Conservation (phyloP, 2,888 invertebrate species). For the Isoperla grammatica region DNA sequence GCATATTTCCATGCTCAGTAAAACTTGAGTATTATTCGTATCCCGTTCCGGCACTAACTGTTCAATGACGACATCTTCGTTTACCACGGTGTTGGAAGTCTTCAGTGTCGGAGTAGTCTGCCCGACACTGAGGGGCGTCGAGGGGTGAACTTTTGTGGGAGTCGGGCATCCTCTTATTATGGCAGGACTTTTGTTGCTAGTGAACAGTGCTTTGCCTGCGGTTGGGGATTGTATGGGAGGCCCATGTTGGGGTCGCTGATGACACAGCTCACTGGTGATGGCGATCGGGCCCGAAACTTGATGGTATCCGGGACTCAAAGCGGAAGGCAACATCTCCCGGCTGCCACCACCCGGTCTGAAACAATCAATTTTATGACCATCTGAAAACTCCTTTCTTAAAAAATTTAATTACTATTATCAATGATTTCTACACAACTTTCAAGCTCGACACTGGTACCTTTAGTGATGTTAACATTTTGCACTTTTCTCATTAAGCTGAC, state of each 20-base stretch:
- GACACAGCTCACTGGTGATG: not conserved
- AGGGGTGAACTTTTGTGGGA: constrained; percentile 21
- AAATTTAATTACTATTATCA: too few species aligned
- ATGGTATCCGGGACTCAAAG: constrained; percentile 21
- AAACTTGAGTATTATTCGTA: constrained; percentile 42
- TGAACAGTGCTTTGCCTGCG: constrained; percentile 32
- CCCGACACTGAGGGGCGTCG: constrained; percentile 15
- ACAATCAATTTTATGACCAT: too few species aligned
- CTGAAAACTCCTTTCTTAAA: too few species aligned
- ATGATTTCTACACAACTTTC: too few species aligned
- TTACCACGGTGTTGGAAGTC: constrained; percentile 30
- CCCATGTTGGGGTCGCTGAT: constrained; percentile 12
- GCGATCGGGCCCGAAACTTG: constrained; percentile 8
- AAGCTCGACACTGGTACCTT: too few species aligned
- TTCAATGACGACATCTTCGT: constrained; percentile 33
- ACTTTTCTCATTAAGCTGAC: too few species aligned
- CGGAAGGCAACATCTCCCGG: constrained; percentile 37
- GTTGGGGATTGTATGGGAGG: constrained; percentile 14
- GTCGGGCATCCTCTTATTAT: constrained; percentile 23
- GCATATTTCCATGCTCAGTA: not conserved
- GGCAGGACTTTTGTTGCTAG: constrained; percentile 10
- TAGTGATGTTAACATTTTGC: too few species aligned
- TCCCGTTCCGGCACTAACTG: constrained; percentile 53
- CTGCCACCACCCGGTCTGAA: constrained; percentile 41
- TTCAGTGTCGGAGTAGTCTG: constrained; percentile 36